These are phyloP conservation scores for Cygnus buccinator DNA, from an alignment of 2,113 vertebrate species.

Conservation along the genomic window DNA sequence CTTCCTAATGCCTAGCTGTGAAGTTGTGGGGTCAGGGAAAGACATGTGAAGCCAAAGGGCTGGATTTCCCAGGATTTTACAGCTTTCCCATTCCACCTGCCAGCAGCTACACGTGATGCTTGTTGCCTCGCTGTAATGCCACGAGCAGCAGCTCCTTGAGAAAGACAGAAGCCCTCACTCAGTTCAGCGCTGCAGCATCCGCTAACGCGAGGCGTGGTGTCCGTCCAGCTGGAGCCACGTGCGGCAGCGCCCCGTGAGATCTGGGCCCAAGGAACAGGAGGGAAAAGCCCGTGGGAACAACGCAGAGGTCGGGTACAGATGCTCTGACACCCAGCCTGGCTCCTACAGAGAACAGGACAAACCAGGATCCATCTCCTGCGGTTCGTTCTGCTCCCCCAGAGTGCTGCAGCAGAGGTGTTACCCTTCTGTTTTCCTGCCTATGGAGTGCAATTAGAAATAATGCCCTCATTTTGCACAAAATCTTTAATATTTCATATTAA, in stretches of 20 bases:
- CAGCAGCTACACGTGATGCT: neutral
- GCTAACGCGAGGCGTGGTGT: neutral
- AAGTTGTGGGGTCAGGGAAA: neutral
- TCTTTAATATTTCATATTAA: neutral
- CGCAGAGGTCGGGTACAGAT: neutral
- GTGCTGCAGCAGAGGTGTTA: neutral
- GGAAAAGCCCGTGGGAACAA: neutral
- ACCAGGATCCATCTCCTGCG: fast-evolving
- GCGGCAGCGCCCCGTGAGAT: neutral
- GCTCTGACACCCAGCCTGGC: neutral
- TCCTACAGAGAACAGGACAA: neutral
- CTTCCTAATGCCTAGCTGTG: neutral
- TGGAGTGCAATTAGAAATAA: neutral
- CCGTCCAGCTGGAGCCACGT: fast-evolving
- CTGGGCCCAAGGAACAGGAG: neutral
- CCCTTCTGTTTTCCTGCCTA: neutral
- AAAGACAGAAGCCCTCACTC: neutral
- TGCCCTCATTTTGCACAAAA: neutral
- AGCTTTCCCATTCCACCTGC: neutral
- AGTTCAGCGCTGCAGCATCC: neutral
- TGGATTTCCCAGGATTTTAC: neutral
- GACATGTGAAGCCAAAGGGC: neutral
- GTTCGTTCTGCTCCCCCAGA: neutral
- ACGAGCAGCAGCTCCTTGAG: neutral
- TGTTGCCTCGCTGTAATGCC: neutral